These are phyloP conservation scores for Cataglyphis rosenhaueri DNA, from an alignment of 2,888 invertebrate genomes.

Conservation along the genomic window DNA sequence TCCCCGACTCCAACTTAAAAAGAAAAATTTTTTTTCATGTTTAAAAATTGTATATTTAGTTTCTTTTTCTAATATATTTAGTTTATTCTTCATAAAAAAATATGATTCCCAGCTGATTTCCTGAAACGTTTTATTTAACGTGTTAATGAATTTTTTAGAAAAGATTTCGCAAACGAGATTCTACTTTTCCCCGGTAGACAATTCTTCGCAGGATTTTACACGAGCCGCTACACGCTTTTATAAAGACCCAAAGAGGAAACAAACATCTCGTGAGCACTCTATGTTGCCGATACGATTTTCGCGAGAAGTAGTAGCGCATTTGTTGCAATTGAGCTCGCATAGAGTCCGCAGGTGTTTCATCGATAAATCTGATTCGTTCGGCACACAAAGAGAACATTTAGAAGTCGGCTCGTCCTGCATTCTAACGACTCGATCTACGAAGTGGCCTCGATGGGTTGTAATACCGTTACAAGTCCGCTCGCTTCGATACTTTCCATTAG, in stretches of 20 bases:
- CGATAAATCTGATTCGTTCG: constrained; percentile 63
- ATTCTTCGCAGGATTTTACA: constrained; percentile 1
- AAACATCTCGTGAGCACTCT: constrained; percentile 50
- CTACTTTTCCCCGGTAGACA: background rate
- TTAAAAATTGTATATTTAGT: background rate
- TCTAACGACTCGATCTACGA: constrained; percentile 56
- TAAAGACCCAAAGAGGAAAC: constrained; percentile 32
- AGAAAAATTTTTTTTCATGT: background rate
- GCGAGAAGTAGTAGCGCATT: constrained; percentile 44
- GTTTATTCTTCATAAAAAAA: background rate
- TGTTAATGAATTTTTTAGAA: background rate
- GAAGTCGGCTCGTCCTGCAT: constrained; percentile 48
- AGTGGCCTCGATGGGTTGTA: constrained; percentile 1
- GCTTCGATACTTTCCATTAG: background rate
- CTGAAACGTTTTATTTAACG: background rate
- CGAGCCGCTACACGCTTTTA: background rate
- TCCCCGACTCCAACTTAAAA: background rate
- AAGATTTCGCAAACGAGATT: constrained; percentile 17
- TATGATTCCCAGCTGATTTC: background rate
- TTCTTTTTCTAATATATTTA: background rate
- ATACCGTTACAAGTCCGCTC: constrained; percentile 3
- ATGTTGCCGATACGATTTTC: constrained; percentile 27
- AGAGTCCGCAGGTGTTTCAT: constrained; percentile 61
- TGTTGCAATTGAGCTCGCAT: constrained; percentile 33
- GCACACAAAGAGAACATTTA: constrained; percentile 54